These are phyloP conservation scores for Macquaria australasica DNA, from an alignment of 2,113 vertebrate genomes.

Conservation along the genomic window DNA sequence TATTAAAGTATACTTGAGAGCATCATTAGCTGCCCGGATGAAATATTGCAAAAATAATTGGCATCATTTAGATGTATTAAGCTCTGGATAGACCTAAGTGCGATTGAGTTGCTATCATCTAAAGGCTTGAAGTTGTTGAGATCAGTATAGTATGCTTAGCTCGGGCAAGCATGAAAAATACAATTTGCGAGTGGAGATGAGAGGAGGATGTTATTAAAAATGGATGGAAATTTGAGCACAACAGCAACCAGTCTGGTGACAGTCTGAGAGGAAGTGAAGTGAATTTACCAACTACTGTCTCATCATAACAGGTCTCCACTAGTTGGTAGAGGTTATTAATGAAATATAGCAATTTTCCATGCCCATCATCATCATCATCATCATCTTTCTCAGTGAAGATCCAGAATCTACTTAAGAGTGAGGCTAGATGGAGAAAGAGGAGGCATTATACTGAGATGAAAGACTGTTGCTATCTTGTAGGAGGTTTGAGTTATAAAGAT, in stretches of 20 bases:
- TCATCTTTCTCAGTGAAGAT: not conserved
- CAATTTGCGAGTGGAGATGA: constrained; percentile 3
- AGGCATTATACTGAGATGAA: constrained; percentile 36
- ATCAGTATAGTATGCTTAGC: not conserved
- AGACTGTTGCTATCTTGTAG: constrained; percentile 12
- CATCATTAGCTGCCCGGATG: constrained; percentile 86
- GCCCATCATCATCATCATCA: too few relatives aligned
- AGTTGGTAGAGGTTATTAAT: not conserved
- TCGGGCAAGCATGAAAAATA: constrained; percentile 1
- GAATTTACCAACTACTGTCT: not conserved
- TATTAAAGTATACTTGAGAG: not conserved
- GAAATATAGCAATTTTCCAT: not conserved
- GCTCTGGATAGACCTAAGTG: not conserved
- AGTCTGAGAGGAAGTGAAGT: not conserved
- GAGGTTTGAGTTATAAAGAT: constrained; percentile 20
- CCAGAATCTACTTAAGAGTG: constrained; percentile 2
- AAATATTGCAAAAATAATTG: constrained; percentile 40
- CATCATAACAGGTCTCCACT: not conserved
- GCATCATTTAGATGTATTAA: constrained; percentile 19
- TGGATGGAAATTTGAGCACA: constrained; percentile 3
- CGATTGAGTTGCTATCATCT: constrained; percentile 8
- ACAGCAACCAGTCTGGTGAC: constrained; percentile 1
- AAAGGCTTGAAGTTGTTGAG: constrained; percentile 15
- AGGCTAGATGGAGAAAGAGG: constrained; percentile 20
- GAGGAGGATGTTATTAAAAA: constrained; percentile 13